These are phyloP conservation scores for Trichechus manatus DNA, from an alignment of 2,113 vertebrate species.

Conservation along the genomic window DNA sequence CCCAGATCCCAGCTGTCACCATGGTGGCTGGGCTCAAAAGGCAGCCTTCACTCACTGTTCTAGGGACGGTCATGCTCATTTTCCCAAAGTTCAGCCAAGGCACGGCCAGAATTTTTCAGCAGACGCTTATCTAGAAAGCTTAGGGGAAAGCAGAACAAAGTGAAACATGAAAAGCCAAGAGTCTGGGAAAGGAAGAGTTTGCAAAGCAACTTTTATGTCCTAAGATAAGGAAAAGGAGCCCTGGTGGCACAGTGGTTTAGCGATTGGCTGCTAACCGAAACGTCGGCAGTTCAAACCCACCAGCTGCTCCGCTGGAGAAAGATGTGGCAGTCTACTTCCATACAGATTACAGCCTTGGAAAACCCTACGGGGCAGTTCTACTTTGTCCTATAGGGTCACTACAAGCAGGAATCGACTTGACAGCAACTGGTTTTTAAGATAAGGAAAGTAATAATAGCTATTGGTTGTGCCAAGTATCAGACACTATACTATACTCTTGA, in stretches of 20 bases:
- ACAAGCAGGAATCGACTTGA: background rate
- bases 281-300: background rate
- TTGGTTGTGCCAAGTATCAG: background rate
- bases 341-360: background rate
- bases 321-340: background rate
- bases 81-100: slow-evolving; percentile 16
- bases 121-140: slow-evolving; percentile 35
- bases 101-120: slow-evolving; percentile 4
- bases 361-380: background rate
- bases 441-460: background rate
- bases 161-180: background rate
- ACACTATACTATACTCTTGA: background rate
- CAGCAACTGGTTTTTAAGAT: background rate
- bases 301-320: background rate
- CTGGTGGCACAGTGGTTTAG: background rate
- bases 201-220: slow-evolving; percentile 4
- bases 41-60: background rate
- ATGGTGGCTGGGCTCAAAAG: background rate
- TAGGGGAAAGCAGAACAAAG: slow-evolving; percentile 32
- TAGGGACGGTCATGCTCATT: background rate
- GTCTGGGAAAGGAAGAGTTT: background rate
- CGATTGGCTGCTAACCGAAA: background rate
- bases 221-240: background rate
- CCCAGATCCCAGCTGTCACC: background rate
- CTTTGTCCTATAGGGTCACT: background rate